These are phyloP conservation scores for Hartigia nigra DNA, from an alignment of 2,888 invertebrate genomes.

Conservation along the genomic window DNA sequence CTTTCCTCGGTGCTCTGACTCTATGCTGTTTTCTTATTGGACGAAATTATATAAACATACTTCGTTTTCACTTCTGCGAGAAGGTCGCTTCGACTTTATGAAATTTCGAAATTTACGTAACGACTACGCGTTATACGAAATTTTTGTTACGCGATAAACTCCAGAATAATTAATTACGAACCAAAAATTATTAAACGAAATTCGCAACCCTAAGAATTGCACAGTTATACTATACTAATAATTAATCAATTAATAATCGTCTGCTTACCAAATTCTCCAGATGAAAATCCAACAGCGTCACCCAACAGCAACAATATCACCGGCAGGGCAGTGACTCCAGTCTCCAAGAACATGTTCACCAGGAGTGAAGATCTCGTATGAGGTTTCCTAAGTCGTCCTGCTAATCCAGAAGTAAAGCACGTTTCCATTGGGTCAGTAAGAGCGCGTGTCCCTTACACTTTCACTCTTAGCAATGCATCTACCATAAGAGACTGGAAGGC, in stretches of 20 bases:
- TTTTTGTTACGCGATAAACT: background rate
- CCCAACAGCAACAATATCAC: too few relatives aligned
- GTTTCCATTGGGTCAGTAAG: background rate
- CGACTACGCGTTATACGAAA: background rate
- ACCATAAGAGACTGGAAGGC: constrained; percentile 39
- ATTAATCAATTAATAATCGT: too few relatives aligned
- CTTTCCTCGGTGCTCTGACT: too few relatives aligned
- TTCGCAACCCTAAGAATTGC: background rate
- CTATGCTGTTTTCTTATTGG: too few relatives aligned
- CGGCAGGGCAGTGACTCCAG: too few relatives aligned
- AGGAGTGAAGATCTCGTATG: too few relatives aligned
- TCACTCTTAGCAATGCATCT: constrained; percentile 61
- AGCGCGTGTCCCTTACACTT: constrained; percentile 49
- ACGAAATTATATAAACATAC: background rate
- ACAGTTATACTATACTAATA: background rate
- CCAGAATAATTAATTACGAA: background rate
- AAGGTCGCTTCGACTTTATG: background rate
- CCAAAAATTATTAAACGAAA: background rate
- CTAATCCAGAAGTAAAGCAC: too few relatives aligned
- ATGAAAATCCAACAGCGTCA: too few relatives aligned
- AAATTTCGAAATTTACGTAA: constrained; percentile 5
- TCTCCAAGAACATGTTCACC: too few relatives aligned
- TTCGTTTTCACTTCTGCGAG: background rate
- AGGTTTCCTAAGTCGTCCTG: too few relatives aligned
- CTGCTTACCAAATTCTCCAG: too few relatives aligned